Conservation (phyloP, 2,888 invertebrate genomes). For the Philereme vetulata region DNA sequence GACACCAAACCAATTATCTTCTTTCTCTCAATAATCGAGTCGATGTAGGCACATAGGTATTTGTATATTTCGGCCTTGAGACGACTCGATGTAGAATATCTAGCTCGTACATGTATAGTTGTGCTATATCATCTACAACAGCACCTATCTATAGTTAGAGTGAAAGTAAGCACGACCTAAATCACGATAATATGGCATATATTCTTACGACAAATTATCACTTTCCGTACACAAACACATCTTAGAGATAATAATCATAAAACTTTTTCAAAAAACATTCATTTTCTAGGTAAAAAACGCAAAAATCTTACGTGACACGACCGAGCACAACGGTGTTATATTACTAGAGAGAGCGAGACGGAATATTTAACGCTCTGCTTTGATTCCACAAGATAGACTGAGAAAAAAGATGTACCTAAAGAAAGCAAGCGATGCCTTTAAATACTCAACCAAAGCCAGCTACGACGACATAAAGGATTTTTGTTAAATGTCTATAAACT, state of each 20-base stretch:
- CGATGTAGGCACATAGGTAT: constrained; percentile 65
- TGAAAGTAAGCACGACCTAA: constrained; percentile 82
- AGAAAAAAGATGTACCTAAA: constrained; percentile 73
- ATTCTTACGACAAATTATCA: constrained; percentile 50
- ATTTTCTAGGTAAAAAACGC: constrained; percentile 74
- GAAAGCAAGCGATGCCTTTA: constrained; percentile 83
- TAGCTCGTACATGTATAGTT: constrained; percentile 69
- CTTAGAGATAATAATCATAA: constrained; percentile 52
- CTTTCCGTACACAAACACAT: constrained; percentile 52
- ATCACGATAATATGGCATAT: constrained; percentile 52
- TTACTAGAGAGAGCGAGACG: constrained; percentile 80
- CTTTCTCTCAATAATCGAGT: constrained; percentile 51
- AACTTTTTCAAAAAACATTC: constrained; percentile 60
- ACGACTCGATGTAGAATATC: constrained; percentile 77
- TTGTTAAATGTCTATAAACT: constrained; percentile 49
- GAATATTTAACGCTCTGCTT: constrained; percentile 70
- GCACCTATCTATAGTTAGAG: constrained; percentile 81
- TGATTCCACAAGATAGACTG: constrained; percentile 67
- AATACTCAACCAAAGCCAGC: constrained; percentile 71
- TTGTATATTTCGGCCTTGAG: constrained; percentile 83
- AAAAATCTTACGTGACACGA: constrained; percentile 83
- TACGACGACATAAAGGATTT: constrained; percentile 61
- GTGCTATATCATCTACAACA: constrained; percentile 62
- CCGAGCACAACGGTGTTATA: constrained; percentile 84
- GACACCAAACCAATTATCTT: constrained; percentile 62